These are phyloP conservation scores for Gallinago jamesoni DNA, from an alignment of 2,113 vertebrate species.

Conservation along the genomic window DNA sequence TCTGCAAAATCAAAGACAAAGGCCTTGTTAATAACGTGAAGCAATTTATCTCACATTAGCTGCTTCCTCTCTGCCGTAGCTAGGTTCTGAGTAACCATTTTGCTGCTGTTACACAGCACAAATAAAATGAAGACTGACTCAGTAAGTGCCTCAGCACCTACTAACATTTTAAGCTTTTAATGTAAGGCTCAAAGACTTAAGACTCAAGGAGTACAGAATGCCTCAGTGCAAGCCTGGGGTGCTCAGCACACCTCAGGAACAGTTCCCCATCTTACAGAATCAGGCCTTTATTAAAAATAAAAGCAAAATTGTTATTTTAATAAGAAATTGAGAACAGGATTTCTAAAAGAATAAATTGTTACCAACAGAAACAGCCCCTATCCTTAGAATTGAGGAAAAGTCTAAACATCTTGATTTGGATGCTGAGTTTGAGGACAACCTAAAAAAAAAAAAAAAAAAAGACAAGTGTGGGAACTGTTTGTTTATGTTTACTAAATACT, in stretches of 20 bases:
- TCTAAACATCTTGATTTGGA: background rate
- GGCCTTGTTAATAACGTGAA: background rate
- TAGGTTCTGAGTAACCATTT: background rate
- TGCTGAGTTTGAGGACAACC: background rate
- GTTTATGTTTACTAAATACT: background rate
- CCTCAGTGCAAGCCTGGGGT: background rate
- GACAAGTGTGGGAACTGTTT: background rate
- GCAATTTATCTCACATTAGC: background rate
- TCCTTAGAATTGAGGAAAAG: background rate
- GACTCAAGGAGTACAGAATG: background rate
- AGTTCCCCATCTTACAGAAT: background rate
- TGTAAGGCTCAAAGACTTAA: background rate
- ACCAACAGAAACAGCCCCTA: background rate
- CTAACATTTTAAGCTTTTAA: background rate
- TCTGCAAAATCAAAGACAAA: background rate
- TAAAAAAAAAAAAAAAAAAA: background rate
- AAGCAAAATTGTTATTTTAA: background rate
- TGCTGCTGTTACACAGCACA: background rate
- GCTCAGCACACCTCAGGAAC: background rate
- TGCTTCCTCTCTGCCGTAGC: background rate
- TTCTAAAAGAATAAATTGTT: background rate
- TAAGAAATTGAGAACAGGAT: background rate
- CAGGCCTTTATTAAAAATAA: background rate
- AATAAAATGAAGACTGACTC: background rate
- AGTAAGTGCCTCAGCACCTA: accelerated